Conservation (phyloP, 2,888 invertebrate species). For the Lasioglossum zephyrum region DNA sequence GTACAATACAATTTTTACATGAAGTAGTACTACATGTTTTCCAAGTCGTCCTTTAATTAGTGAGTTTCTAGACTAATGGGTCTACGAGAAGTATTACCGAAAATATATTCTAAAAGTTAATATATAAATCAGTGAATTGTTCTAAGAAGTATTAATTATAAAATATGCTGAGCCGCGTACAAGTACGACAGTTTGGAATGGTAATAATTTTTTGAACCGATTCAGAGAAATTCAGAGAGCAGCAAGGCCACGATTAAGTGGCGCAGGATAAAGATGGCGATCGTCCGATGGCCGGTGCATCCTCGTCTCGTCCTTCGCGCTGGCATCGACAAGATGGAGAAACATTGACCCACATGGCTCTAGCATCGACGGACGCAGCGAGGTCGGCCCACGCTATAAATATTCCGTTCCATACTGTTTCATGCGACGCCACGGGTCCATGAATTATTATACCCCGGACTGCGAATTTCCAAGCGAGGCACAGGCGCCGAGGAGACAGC, state of each 20-base stretch:
- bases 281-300: neutral
- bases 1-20: too few species aligned
- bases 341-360: neutral
- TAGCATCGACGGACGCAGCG: neutral
- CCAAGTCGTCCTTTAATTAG: too few species aligned
- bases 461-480: constrained; percentile 10
- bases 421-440: neutral
- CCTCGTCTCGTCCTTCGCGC: neutral
- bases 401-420: constrained; percentile 1
- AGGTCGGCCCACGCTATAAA: constrained; percentile 22
- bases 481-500: neutral
- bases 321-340: constrained; percentile 3
- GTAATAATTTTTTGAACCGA: neutral
- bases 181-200: too few species aligned
- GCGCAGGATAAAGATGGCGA: neutral
- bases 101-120: too few species aligned
- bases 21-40: too few species aligned
- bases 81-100: too few species aligned
- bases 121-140: too few species aligned
- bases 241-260: neutral
- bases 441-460: constrained; percentile 29
- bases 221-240: neutral
- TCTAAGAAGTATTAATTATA: too few species aligned
- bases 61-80: too few species aligned
- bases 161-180: too few species aligned